Percentiles rank a stretch among this genome's conserved stretches.
phyloP scores from a whole-genome alignment of 2,888 invertebrate species.

The Andrena dorsata region DNA sequence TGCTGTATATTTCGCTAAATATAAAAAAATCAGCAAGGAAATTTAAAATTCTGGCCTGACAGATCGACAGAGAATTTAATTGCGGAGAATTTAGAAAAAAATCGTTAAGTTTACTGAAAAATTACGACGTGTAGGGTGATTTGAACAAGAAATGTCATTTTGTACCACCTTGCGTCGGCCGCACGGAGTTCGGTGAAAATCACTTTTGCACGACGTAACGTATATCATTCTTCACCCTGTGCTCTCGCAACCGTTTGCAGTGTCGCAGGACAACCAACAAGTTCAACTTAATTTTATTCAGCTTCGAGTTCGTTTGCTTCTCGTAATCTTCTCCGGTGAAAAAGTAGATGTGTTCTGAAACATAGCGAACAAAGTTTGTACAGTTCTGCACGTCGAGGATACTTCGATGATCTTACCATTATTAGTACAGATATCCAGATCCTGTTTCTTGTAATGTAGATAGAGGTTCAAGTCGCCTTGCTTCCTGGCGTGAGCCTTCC shows the following conservation, averaged over 20 bases:
- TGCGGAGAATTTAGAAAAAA: too few species aligned
- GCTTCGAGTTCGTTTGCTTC: constrained; percentile 74
- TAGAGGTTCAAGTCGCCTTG: constrained; percentile 79
- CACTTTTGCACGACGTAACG: constrained; percentile 53
- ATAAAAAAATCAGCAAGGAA: too few species aligned
- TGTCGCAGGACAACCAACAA: constrained; percentile 79
- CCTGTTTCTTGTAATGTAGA: constrained; percentile 77
- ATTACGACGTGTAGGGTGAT: too few species aligned
- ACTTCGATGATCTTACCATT: constrained; percentile 64
- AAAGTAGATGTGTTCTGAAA: constrained; percentile 78
- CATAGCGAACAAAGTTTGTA: neutral
- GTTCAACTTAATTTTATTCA: constrained; percentile 81
- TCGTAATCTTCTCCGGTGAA: constrained; percentile 81
- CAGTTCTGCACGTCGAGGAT: too few species aligned
- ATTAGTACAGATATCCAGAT: constrained; percentile 67
- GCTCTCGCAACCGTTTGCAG: constrained; percentile 78
- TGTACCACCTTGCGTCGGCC: too few species aligned
- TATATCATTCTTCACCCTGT: constrained; percentile 70
- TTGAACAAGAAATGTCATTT: too few species aligned
- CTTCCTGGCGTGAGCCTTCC: constrained; percentile 78
- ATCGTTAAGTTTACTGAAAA: too few species aligned
- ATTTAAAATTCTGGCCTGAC: too few species aligned
- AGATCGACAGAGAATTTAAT: too few species aligned
- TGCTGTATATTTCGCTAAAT: too few species aligned
- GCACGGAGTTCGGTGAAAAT: neutral